Evolutionary conservation across 2,113 vertebrate species (phyloP).

Genomic region (Poeciliopsis prolifica): DNA sequence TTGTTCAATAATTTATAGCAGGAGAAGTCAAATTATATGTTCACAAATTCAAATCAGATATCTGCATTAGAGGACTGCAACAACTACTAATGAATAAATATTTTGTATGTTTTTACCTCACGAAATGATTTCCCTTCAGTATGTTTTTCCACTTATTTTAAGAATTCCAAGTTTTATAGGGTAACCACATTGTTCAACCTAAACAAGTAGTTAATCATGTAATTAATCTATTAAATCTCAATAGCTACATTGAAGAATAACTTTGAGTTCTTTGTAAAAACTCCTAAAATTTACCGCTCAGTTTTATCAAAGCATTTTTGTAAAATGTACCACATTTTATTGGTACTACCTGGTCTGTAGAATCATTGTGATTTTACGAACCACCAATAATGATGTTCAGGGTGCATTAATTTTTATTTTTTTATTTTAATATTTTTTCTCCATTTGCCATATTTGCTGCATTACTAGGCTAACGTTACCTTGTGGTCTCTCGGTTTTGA

Average conservation of each 20-base stretch:
- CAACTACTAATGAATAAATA: background rate
- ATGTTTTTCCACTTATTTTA: background rate
- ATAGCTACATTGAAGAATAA: background rate
- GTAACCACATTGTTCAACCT: background rate
- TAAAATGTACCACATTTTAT: background rate
- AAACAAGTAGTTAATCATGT: background rate
- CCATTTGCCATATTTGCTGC: background rate
- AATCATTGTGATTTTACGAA: background rate
- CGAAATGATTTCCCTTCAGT: too few relatives aligned
- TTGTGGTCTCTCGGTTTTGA: background rate
- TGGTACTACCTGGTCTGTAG: background rate
- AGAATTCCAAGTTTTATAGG: background rate
- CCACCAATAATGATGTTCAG: background rate
- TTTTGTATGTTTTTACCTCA: background rate
- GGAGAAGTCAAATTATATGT: background rate
- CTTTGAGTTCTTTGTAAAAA: background rate
- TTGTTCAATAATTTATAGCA: background rate
- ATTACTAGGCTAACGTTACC: background rate
- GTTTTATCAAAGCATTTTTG: too few relatives aligned
- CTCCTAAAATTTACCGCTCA: background rate
- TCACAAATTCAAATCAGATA: background rate
- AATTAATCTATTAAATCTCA: background rate
- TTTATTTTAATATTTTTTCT: background rate
- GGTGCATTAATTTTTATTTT: background rate
- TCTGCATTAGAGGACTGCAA: background rate